These are phyloP conservation scores for Lepus europaeus DNA, from an alignment of 2,113 vertebrate species.

Conservation along the genomic window DNA sequence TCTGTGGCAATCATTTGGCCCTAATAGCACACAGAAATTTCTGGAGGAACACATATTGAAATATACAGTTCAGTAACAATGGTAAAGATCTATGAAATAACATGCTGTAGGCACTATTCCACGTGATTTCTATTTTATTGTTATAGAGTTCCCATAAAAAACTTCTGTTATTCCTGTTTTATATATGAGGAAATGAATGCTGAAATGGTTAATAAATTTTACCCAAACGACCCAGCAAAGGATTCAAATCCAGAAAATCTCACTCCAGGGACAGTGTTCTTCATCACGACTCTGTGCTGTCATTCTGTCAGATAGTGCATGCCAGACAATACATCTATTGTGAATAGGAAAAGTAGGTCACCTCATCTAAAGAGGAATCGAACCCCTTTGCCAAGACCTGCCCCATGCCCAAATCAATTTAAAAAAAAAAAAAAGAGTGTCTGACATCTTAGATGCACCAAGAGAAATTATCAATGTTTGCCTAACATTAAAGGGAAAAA, in stretches of 20 bases:
- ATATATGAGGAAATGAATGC: constrained; percentile 60
- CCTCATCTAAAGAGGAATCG: background rate
- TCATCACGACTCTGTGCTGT: background rate
- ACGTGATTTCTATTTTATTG: background rate
- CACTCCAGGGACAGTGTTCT: background rate
- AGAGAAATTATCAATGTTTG: background rate
- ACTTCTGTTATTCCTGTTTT: constrained; percentile 18
- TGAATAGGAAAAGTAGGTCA: background rate
- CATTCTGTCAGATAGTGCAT: background rate
- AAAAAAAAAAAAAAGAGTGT: background rate
- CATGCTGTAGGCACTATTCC: background rate
- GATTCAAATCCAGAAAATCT: background rate
- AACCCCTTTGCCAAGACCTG: background rate
- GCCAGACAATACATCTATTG: background rate
- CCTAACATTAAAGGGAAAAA: constrained; percentile 49
- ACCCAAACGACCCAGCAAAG: background rate
- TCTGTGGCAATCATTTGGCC: background rate
- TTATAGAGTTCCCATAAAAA: background rate
- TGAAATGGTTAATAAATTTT: constrained; percentile 29
- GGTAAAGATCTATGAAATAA: background rate
- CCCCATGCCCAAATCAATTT: background rate
- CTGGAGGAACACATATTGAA: background rate
- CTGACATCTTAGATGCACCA: background rate
- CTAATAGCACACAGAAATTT: background rate
- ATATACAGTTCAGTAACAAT: background rate